A percentile compares a stretch with the other conserved stretches of the same genome.
phyloP scores from a whole-genome alignment of 2,113 vertebrate genomes.

The Cygnus atratus region DNA sequence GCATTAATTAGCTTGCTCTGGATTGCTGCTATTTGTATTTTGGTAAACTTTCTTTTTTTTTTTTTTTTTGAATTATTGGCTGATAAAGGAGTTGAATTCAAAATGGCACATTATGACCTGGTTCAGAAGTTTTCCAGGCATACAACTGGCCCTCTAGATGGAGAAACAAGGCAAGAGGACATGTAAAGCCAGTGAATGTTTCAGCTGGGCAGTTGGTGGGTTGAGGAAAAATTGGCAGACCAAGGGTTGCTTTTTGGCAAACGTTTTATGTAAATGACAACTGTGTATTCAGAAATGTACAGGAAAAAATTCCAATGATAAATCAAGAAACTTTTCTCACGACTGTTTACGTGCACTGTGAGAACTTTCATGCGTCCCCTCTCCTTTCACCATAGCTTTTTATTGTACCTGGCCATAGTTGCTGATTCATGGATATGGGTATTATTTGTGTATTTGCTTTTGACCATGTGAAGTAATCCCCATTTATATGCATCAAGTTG shows the following conservation, averaged over 20 bases:
- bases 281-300: neutral
- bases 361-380: neutral
- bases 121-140: neutral
- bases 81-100: neutral
- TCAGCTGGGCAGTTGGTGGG: neutral
- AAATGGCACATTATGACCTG: neutral
- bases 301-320: neutral
- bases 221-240: neutral
- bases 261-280: neutral
- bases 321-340: neutral
- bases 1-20: neutral
- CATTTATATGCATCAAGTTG: neutral
- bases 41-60: neutral
- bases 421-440: neutral
- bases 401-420: neutral
- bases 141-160: neutral
- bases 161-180: neutral
- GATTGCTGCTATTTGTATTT: neutral
- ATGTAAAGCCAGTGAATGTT: neutral
- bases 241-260: neutral
- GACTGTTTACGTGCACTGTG: neutral
- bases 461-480: conserved; percentile 2
- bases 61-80: neutral
- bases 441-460: neutral
- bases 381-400: neutral